Evolutionary conservation across 1,140 invertebrate species (phyloP).

Genomic region (Drosophila repletoides): DNA sequence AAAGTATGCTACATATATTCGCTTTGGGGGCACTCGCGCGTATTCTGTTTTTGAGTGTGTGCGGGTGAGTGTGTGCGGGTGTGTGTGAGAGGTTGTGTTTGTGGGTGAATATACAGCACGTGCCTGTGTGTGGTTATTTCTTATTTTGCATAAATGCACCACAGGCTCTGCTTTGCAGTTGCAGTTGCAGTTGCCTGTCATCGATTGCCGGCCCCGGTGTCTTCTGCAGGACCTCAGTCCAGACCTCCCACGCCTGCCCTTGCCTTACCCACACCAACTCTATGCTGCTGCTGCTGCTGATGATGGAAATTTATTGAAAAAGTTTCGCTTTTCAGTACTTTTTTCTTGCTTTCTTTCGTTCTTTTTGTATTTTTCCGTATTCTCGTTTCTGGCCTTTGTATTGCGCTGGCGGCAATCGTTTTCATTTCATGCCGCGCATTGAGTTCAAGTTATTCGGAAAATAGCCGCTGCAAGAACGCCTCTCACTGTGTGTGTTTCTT

Average conservation of each 20-base stretch:
- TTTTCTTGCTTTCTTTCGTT: too few relatives aligned
- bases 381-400: constrained; percentile 60
- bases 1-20: constrained; percentile 54
- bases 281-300: constrained; percentile 44
- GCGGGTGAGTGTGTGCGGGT: constrained; percentile 28
- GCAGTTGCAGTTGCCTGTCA: constrained; percentile 75
- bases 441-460: constrained; percentile 80
- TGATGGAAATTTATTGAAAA: constrained; percentile 80
- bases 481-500: constrained; percentile 2
- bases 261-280: background rate
- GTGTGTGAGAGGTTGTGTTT: constrained; percentile 19
- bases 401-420: constrained; percentile 56
- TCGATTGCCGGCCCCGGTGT: constrained; percentile 67
- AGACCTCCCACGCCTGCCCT: background rate
- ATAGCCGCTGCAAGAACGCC: constrained; percentile 59
- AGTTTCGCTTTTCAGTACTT: constrained; percentile 69
- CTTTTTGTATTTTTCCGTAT: too few relatives aligned
- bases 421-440: constrained; percentile 75
- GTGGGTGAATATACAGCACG: constrained; percentile 25
- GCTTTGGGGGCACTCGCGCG: constrained; percentile 47
- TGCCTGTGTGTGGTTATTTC: constrained; percentile 65
- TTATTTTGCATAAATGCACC: constrained; percentile 81
- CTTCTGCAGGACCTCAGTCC: constrained; percentile 49
- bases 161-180: constrained; percentile 71
- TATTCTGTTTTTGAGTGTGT: constrained; percentile 15